Percentiles rank a stretch among this genome's conserved stretches.
Evolutionary conservation across 1,140 invertebrate genomes (phyloP).

Genomic region (Odontomachus brunneus): DNA sequence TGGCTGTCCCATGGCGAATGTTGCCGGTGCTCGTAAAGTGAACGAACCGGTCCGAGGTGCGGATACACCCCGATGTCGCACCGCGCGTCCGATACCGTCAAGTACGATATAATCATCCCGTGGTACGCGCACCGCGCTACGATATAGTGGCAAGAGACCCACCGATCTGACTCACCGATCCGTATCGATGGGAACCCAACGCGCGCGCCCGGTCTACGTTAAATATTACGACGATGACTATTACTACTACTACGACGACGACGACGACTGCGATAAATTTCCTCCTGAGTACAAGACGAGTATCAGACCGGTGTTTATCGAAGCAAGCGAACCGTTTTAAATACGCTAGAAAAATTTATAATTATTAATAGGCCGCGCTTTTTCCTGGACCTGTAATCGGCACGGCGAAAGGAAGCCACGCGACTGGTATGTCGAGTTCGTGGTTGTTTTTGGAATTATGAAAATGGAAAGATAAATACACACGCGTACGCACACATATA

Average conservation of each 20-base stretch:
- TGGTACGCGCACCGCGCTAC: background rate
- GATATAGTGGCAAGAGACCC: background rate
- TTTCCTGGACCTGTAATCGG: background rate
- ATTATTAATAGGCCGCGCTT: conserved; percentile 9
- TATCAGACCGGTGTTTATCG: background rate
- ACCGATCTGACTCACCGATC: conserved; percentile 42
- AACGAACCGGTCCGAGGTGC: conserved; percentile 49
- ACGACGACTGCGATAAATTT: conserved; percentile 13
- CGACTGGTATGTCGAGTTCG: background rate
- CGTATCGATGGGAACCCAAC: conserved; percentile 24
- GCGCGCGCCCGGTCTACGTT: conserved; percentile 7
- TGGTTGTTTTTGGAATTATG: background rate
- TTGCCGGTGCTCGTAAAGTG: conserved; percentile 53
- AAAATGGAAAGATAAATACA: background rate
- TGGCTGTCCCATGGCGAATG: conserved; percentile 13
- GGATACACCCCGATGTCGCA: conserved; percentile 37
- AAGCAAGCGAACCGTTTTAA: conserved; percentile 2
- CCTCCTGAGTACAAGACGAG: background rate
- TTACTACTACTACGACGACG: background rate
- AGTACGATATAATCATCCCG: conserved; percentile 51
- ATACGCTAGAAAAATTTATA: conserved; percentile 14
- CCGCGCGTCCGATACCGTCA: conserved; percentile 33
- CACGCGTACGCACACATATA: too few species aligned
- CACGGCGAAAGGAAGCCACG: background rate
- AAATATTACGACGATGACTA: background rate